phyloP scores from a whole-genome alignment of 64 coral and sea anemone species.

The Acropora yongei region DNA sequence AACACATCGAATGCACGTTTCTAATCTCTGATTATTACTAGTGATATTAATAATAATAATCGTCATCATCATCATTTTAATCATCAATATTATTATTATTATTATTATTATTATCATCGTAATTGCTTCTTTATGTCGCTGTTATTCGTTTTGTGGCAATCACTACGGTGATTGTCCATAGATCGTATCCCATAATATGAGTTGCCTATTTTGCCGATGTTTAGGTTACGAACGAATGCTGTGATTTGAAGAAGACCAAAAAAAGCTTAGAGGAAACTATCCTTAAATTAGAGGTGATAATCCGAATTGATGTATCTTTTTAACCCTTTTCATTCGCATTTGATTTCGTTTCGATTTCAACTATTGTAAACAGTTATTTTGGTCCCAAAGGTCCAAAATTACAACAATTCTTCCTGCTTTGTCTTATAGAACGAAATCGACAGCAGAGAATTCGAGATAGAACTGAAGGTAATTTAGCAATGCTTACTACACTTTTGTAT shows the following conservation, averaged over 20 bases:
- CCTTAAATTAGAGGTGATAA: conserved; percentile 77
- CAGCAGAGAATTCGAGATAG: conserved; percentile 72
- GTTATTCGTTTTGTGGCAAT: neutral
- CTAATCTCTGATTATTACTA: no score
- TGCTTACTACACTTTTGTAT: no score
- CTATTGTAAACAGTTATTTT: neutral
- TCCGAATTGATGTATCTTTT: neutral
- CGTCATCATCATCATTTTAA: no score
- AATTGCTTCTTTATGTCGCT: no score
- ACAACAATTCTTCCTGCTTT: neutral
- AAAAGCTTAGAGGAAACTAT: conserved; percentile 81
- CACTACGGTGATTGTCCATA: neutral
- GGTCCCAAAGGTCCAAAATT: neutral
- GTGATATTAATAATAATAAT: no score
- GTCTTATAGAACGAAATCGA: conserved; percentile 88
- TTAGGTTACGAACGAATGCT: conserved; percentile 51
- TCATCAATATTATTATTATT: no score
- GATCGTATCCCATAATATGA: no score
- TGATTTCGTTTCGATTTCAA: no score
- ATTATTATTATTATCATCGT: no score
- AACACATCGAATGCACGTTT: no score
- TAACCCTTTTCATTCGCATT: no score
- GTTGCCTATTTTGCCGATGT: neutral
- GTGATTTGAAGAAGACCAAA: conserved; percentile 61
- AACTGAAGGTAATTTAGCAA: conserved; percentile 65